Evolutionary conservation across 1,140 invertebrate genomes (phyloP).

Genomic region (Drosophila ohnishii): DNA sequence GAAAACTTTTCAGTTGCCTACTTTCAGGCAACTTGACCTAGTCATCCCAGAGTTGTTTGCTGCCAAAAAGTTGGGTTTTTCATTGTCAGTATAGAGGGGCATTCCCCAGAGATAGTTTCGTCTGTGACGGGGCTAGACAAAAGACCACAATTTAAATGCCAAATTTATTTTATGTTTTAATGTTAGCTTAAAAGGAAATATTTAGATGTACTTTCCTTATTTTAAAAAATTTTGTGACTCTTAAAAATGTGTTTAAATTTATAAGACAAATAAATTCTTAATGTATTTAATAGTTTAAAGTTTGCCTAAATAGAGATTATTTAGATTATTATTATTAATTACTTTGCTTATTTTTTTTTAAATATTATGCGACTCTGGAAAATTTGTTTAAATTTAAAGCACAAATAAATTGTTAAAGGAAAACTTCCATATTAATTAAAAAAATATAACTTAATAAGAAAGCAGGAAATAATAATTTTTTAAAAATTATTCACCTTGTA

Average conservation of each 20-base stretch:
- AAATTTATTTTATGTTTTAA: background rate
- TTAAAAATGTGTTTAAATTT: background rate
- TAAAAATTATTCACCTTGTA: background rate
- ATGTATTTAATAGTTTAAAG: background rate
- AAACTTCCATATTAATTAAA: too few relatives aligned
- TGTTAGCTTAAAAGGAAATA: too few relatives aligned
- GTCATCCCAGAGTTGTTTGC: conserved; percentile 26
- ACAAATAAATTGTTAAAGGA: too few relatives aligned
- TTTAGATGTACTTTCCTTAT: background rate
- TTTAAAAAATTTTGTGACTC: background rate
- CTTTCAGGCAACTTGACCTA: conserved; percentile 66
- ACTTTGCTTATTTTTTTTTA: background rate
- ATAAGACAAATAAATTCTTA: background rate
- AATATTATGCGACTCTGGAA: background rate
- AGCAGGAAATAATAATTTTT: too few relatives aligned
- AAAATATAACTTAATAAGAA: too few relatives aligned
- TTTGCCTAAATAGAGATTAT: background rate
- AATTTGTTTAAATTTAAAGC: background rate
- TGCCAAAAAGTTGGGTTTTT: conserved; percentile 13
- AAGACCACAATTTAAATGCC: background rate
- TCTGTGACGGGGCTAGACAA: conserved; percentile 1
- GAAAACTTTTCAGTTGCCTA: too few relatives aligned
- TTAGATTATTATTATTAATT: too few relatives aligned
- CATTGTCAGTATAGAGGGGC: background rate
- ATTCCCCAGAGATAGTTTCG: conserved; percentile 6